Base-by-base conservation (phyloP, 2,797 vertebrate species). In the Rhinogobio ventralis region DNA sequence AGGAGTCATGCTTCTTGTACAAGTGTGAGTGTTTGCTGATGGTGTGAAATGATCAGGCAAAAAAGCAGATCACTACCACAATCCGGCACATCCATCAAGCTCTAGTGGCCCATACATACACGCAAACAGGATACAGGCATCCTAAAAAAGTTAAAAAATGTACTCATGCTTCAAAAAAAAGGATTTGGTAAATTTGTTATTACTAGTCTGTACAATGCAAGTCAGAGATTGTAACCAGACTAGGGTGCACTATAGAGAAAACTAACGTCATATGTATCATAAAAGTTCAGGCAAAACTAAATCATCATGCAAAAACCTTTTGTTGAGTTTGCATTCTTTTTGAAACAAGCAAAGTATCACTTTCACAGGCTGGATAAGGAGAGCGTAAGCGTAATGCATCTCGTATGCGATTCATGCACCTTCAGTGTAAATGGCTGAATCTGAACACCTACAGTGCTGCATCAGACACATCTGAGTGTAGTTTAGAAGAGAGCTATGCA, bases 141-240 rank as follows among this genome's bases (percentile, higher is more conserved):
- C 80, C 73, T 88, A 92, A 92, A 92, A 92, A 94, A 91, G 87
- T 86, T 57, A 80, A 49, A 83, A 80, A 49, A 83, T 79, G 86
- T 89, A 84, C 86, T 91, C 94, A 94, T 94, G 93, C 94, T 92
- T 86, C 66, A 88, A 82, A 74, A 79, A 85, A 84, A 51, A 86
- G 84, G 82, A 62, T 64, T 30, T 23, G 73, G n/a, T 84, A 23
- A 39, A 85, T 90, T 86, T 85, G 84, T 87, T 87, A 90, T 87
- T 86, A 85, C 90, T 87, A 90, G 88, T 91, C 89, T 92, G 85
- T 86, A 88, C 81, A 90, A 80, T 87, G 90, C 66, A 90, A 78
- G 83, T 85, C 80, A 89, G 83, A 68, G 46, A 30, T 79, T 85
- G 75, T 42, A 89, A 87, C 85, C 92, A 88, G 89, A 74, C 62